Conservation (phyloP, 2,888 invertebrate species). For the Tridacna crocea region DNA sequence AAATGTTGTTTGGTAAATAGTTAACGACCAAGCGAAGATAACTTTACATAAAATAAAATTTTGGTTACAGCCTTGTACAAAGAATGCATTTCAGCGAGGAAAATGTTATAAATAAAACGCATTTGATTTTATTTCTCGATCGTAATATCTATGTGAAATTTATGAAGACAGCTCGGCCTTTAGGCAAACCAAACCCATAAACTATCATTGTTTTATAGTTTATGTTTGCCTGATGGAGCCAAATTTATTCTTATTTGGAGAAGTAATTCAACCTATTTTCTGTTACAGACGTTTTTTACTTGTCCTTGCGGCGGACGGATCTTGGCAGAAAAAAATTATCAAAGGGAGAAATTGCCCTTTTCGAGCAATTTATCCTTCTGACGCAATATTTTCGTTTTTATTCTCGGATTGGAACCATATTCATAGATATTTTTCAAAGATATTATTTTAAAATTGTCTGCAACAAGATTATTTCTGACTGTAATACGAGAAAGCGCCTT, state of each 20-base stretch:
- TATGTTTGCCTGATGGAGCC: not conserved
- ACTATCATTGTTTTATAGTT: slow-evolving; percentile 2
- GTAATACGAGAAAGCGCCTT: too few relatives aligned
- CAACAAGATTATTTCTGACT: too few relatives aligned
- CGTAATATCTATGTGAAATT: too few relatives aligned
- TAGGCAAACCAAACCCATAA: not conserved
- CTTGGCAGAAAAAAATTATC: not conserved
- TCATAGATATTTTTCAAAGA: not conserved
- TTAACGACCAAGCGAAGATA: not conserved
- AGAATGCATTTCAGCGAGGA: not conserved
- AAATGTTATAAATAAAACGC: too few relatives aligned
- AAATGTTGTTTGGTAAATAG: not conserved
- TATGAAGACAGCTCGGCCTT: not conserved
- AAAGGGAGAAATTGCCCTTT: not conserved
- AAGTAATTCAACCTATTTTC: not conserved
- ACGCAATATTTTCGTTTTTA: not conserved
- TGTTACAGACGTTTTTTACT: not conserved
- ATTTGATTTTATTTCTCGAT: too few relatives aligned
- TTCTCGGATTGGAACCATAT: not conserved
- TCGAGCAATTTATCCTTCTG: not conserved
- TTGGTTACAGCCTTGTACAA: too few relatives aligned
- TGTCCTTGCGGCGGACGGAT: not conserved
- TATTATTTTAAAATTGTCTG: too few relatives aligned
- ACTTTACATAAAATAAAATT: too few relatives aligned
- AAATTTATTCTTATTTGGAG: not conserved